Evolutionary conservation across 2,113 vertebrate species (phyloP).

Genomic region (Mellivora capensis): DNA sequence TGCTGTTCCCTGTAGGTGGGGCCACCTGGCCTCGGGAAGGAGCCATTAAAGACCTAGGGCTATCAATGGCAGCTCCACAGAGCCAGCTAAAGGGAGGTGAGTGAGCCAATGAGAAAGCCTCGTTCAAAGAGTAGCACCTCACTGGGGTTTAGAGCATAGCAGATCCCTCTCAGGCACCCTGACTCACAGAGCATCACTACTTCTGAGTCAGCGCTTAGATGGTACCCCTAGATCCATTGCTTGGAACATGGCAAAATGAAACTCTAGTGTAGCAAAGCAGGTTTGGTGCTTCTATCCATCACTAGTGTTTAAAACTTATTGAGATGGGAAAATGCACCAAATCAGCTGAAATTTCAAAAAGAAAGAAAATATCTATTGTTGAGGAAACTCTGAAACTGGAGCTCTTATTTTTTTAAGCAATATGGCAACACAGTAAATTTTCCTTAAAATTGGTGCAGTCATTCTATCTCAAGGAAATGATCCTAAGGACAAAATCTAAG

Average conservation of each 20-base stretch:
- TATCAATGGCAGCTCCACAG: neutral
- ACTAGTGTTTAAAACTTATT: neutral
- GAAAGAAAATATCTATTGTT: neutral
- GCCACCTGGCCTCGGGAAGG: constrained; percentile 40
- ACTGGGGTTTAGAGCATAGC: neutral
- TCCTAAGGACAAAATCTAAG: neutral
- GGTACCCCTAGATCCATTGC: neutral
- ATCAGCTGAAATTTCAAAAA: neutral
- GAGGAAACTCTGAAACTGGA: neutral
- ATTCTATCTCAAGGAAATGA: neutral
- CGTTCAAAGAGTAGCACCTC: neutral
- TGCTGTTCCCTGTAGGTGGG: constrained; percentile 15
- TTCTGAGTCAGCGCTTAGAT: neutral
- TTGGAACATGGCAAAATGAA: neutral
- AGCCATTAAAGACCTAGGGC: neutral
- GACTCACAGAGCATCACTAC: neutral
- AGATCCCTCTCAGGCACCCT: neutral
- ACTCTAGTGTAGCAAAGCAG: neutral
- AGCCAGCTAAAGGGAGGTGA: constrained; percentile 1
- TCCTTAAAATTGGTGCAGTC: neutral
- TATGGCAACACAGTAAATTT: neutral
- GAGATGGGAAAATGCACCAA: neutral
- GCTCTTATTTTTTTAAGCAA: neutral
- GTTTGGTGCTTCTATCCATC: neutral
- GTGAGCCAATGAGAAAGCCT: neutral